Evolutionary conservation across 2,888 invertebrate species (phyloP).

Genomic region (Ecliptopera silaceata): DNA sequence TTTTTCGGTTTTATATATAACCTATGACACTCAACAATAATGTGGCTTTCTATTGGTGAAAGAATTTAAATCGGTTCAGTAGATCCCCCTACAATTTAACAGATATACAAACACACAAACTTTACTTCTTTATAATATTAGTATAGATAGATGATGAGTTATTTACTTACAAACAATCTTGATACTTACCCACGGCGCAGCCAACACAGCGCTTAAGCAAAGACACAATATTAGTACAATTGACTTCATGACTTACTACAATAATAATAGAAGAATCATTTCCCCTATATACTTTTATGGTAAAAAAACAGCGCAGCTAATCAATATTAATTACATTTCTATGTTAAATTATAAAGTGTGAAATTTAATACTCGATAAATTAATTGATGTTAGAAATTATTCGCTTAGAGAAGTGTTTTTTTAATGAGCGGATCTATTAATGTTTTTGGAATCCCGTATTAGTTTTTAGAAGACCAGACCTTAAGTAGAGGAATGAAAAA

Average conservation of each 20-base stretch:
- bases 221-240: conserved; percentile 41
- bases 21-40: no score
- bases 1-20: no score
- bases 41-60: no score
- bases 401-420: not conserved
- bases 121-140: no score
- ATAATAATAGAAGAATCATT: conserved; percentile 15
- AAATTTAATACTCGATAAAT: conserved; percentile 34
- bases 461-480: no score
- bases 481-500: no score
- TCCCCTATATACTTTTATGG: conserved; percentile 31
- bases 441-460: not conserved
- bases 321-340: conserved; percentile 42
- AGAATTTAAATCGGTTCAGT: no score
- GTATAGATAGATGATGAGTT: no score
- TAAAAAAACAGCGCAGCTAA: conserved; percentile 39
- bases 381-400: conserved; percentile 5
- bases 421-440: not conserved
- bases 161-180: no score
- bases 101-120: no score
- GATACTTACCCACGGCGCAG: conserved; percentile 36
- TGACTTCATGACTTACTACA: conserved; percentile 42
- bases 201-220: conserved; percentile 35
- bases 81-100: no score
- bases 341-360: conserved; percentile 39